Evolutionary conservation across 1,140 invertebrate species (phyloP).

Genomic region (Chionoecetes opilio): DNA sequence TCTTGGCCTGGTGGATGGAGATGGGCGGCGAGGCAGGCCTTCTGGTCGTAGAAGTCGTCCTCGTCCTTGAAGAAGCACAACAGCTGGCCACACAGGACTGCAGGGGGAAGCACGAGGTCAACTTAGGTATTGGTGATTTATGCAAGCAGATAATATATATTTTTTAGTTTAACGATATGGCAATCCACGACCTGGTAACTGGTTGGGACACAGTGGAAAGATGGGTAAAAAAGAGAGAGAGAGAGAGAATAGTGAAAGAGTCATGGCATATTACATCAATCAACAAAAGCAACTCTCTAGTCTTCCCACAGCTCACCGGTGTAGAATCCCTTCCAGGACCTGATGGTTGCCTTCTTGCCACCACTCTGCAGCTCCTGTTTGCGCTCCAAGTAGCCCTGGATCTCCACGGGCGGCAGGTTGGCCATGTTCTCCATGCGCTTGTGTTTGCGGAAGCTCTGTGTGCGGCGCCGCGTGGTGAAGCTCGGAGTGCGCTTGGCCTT

Average conservation of each 20-base stretch:
- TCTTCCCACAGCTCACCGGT: slow-evolving; percentile 85
- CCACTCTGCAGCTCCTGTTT: slow-evolving; percentile 97
- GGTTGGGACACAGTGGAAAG: no score
- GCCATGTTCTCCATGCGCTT: slow-evolving; percentile 89
- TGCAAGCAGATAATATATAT: no score
- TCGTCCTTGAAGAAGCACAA: slow-evolving; percentile 99
- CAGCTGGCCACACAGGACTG: slow-evolving; percentile 96
- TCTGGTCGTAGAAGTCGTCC: slow-evolving; percentile 92
- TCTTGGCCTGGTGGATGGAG: slow-evolving; percentile 93
- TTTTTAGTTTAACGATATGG: no score
- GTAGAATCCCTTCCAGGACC: slow-evolving; percentile 98
- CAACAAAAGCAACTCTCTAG: no score
- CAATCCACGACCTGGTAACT: no score
- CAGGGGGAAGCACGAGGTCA: slow-evolving; percentile 75
- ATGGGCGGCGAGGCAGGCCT: slow-evolving; percentile 96
- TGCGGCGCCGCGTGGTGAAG: slow-evolving; percentile 94
- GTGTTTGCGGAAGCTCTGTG: slow-evolving; percentile 93
- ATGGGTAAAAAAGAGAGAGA: no score
- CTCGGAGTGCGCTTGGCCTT: slow-evolving; percentile 96
- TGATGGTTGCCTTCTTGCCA: slow-evolving; percentile 96
- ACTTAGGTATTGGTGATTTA: background rate
- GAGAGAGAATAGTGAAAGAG: no score
- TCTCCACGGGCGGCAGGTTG: slow-evolving; percentile 93
- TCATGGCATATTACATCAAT: no score
- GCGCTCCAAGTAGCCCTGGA: slow-evolving; percentile 95